Conservation (phyloP, 2,888 invertebrate species). For the Euphydryas editha region DNA sequence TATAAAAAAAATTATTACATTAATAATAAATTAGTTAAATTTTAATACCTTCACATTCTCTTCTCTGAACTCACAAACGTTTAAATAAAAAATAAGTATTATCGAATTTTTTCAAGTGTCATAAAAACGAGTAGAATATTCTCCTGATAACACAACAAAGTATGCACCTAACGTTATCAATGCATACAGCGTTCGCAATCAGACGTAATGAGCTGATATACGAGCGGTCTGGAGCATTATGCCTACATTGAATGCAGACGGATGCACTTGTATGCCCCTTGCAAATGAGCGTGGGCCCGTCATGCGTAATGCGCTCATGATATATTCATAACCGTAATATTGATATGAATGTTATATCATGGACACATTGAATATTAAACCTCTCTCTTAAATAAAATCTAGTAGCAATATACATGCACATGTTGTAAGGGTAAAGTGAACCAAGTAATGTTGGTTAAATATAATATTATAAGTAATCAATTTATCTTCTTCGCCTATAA, state of each 20-base stretch:
- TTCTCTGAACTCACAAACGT: not conserved
- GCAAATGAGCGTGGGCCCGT: conserved; percentile 66
- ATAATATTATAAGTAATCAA: too few species aligned
- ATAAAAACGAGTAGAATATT: not conserved
- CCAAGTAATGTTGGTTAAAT: too few species aligned
- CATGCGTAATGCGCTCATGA: conserved; percentile 24
- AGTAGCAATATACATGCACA: too few species aligned
- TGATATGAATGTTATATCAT: conserved; percentile 20
- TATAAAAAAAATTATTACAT: too few species aligned
- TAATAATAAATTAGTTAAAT: not conserved
- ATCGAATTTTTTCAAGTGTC: not conserved
- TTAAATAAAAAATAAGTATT: not conserved
- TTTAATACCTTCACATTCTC: not conserved
- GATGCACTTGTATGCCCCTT: conserved; percentile 67
- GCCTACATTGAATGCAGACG: conserved; percentile 50
- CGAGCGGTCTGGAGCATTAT: conserved; percentile 46
- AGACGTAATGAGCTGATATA: conserved; percentile 73
- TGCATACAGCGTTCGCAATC: conserved; percentile 72
- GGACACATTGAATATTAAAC: conserved; percentile 27
- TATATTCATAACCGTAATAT: conserved; percentile 41
- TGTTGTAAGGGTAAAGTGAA: too few species aligned
- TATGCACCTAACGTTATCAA: conserved; percentile 66
- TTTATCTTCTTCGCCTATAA: too few species aligned
- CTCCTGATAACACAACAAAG: conserved; percentile 10
- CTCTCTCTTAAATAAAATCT: not conserved